Evolutionary conservation across 2,797 vertebrate genomes (phyloP).

Genomic region (Heliangelus exortis): DNA sequence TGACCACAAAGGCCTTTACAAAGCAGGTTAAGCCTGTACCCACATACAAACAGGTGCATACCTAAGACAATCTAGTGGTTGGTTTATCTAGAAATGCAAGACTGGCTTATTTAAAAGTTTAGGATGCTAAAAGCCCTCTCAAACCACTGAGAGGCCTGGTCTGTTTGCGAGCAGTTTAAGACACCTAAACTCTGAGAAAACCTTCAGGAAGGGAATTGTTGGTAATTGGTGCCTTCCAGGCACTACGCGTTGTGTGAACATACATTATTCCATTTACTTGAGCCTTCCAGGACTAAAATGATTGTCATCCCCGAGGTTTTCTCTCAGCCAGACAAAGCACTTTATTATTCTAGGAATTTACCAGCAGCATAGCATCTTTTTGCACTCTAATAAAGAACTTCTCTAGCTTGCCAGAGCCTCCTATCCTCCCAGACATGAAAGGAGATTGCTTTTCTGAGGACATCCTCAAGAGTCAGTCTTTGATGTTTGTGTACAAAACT

Average conservation of each 20-base stretch:
- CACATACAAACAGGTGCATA: background rate
- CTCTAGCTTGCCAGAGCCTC: background rate
- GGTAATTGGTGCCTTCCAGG: background rate
- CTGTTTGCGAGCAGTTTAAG: background rate
- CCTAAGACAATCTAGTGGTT: background rate
- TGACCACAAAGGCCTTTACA: background rate
- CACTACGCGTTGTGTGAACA: background rate
- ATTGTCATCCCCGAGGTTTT: background rate
- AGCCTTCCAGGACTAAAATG: background rate
- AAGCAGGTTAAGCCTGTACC: background rate
- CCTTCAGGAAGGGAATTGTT: background rate
- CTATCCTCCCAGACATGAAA: background rate
- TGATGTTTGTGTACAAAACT: conserved; percentile 4
- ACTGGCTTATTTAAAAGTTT: background rate
- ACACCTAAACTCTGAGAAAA: background rate
- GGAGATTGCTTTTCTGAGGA: conserved; percentile 18
- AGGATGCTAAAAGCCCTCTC: background rate
- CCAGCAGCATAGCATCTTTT: background rate
- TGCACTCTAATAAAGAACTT: background rate
- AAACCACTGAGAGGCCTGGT: background rate
- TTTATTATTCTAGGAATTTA: conserved; percentile 29
- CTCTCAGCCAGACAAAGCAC: background rate
- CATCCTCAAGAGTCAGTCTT: background rate
- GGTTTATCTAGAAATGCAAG: background rate
- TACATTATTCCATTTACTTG: background rate